Evolutionary conservation across 2,888 invertebrate species (phyloP).

Genomic region (Junonia oenone): DNA sequence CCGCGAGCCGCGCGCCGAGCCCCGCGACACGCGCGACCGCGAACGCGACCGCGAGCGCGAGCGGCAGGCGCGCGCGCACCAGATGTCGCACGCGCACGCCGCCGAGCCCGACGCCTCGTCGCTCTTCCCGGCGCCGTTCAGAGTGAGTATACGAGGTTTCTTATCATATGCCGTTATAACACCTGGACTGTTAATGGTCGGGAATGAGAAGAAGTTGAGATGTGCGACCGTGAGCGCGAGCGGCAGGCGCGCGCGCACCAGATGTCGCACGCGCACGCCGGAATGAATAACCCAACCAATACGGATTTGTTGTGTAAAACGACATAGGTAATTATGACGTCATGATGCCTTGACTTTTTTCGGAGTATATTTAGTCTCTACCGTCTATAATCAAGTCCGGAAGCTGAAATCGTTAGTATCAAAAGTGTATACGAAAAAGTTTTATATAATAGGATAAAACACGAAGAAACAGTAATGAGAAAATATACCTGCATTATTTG

Average conservation of each 20-base stretch:
- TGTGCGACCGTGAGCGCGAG: slow-evolving; percentile 88
- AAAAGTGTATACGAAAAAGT: not conserved
- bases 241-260: slow-evolving; percentile 87
- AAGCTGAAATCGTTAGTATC: not conserved
- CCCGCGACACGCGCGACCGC: slow-evolving; percentile 75
- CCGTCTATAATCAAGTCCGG: too few relatives aligned
- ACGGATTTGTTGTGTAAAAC: too few relatives aligned
- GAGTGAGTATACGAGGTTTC: too few relatives aligned
- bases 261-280: slow-evolving; percentile 83
- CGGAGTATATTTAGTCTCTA: too few relatives aligned
- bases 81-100: slow-evolving; percentile 83
- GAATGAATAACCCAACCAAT: too few relatives aligned
- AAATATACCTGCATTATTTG: slow-evolving; percentile 11
- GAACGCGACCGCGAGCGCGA: slow-evolving; percentile 88
- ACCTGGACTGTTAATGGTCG: too few relatives aligned
- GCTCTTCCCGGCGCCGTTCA: slow-evolving; percentile 83
- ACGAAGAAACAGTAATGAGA: not conserved
- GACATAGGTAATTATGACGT: too few relatives aligned
- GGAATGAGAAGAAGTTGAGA: too few relatives aligned
- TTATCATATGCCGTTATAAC: too few relatives aligned
- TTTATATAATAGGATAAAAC: not conserved
- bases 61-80: slow-evolving; percentile 87
- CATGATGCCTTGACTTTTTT: too few relatives aligned
- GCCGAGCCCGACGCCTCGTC: slow-evolving; percentile 79
- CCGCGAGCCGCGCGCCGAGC: slow-evolving; percentile 44